phyloP scores from a whole-genome alignment of 2,888 invertebrate genomes.

The Nomada ferruginata region DNA sequence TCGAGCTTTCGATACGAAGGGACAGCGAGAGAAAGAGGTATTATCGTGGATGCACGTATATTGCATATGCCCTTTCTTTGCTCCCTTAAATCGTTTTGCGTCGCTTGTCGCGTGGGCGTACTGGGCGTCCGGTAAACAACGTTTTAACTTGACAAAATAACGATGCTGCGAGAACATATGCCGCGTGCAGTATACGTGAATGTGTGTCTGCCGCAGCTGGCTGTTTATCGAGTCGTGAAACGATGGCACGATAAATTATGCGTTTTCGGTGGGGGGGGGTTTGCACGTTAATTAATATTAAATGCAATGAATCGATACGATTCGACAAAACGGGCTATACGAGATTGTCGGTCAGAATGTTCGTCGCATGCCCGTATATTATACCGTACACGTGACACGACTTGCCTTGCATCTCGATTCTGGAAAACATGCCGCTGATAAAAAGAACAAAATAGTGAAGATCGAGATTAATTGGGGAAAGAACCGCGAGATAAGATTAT shows the following conservation, averaged over 20 bases:
- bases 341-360: conserved; percentile 13
- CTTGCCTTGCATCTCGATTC: background rate
- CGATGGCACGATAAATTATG: conserved; percentile 57
- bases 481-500: conserved; percentile 4
- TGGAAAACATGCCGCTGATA: background rate
- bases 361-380: background rate
- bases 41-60: conserved; percentile 33
- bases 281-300: conserved; percentile 46
- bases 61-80: conserved; percentile 38
- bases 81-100: conserved; percentile 41
- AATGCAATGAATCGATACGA: conserved; percentile 40
- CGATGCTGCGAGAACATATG: conserved; percentile 50
- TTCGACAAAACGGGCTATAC: conserved; percentile 26
- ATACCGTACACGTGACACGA: background rate
- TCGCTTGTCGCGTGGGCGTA: conserved; percentile 43
- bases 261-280: conserved; percentile 20
- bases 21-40: conserved; percentile 23
- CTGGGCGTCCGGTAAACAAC: conserved; percentile 45
- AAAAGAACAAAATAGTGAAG: no score
- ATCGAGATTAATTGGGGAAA: background rate
- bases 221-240: conserved; percentile 43
- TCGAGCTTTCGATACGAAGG: conserved; percentile 28
- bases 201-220: conserved; percentile 44
- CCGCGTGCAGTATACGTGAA: conserved; percentile 5
- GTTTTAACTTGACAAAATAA: conserved; percentile 44